Evolutionary conservation across 2,113 vertebrate genomes (phyloP).

Genomic region (Ailuropoda melanoleuca): DNA sequence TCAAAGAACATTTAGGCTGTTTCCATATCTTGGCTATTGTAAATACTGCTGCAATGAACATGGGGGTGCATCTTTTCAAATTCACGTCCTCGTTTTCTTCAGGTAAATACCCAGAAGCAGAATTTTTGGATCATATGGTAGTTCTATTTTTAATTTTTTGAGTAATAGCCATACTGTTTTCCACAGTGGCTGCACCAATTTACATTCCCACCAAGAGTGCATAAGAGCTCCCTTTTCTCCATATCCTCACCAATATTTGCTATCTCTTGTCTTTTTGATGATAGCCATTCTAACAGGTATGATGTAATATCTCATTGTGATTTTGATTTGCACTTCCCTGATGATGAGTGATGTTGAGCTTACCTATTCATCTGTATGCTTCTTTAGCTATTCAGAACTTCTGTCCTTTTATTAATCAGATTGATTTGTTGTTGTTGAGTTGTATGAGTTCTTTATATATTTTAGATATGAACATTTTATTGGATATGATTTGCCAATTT

Average conservation of each 20-base stretch:
- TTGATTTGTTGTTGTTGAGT: background rate
- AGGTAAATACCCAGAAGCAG: background rate
- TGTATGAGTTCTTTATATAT: background rate
- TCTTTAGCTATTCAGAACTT: background rate
- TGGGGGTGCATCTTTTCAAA: background rate
- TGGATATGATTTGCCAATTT: conserved; percentile 10
- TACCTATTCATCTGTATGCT: background rate
- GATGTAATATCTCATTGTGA: background rate
- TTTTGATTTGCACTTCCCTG: background rate
- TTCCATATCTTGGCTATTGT: background rate
- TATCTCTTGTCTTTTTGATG: background rate
- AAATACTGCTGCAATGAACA: background rate
- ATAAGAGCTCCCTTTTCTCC: background rate
- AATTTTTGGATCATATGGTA: background rate
- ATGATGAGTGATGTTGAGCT: background rate
- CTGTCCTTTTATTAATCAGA: background rate
- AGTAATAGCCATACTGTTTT: background rate
- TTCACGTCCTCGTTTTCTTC: background rate
- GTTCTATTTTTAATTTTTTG: background rate
- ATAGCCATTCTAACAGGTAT: background rate
- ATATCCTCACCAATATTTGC: background rate
- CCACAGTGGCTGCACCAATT: background rate
- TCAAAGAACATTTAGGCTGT: background rate
- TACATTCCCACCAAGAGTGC: background rate
- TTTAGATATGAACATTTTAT: background rate